Base-by-base conservation (phyloP, 2,888 invertebrate genomes). In the Philereme vetulata region DNA sequence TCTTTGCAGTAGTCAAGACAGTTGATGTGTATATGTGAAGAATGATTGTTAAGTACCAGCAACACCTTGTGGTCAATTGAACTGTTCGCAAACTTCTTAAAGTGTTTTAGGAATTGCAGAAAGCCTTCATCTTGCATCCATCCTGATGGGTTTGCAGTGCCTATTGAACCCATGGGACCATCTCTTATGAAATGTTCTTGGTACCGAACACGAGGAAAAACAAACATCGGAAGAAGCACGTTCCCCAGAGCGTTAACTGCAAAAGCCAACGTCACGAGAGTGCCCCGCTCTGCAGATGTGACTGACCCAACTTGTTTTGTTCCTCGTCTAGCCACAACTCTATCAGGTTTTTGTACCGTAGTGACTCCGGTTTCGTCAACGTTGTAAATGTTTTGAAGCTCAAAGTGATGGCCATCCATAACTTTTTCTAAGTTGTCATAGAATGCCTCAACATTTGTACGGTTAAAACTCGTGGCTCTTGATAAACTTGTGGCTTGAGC, bases 261-360 rank as follows among this genome's bases (percentile, higher is more conserved):
- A 54, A 68, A 63, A 6, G 75, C 71, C 40, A 84, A 64, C 65
- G 79, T 78, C 0, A 76, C 73, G 6, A 76, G 60, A 8, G 78
- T 76, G 0, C 82, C 82, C 35, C 79, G 66, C 67, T 85, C 83
- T 0, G 74, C 77, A n/a, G 81, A 81, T 4, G 78, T 78, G 0
- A 80, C 8, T 51, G 78, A 64, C 7, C 78, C 79, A 0, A 83
- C 78, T 63, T 81, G 78, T 7, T 66, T 60, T 0, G 6, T 11
- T 0, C 69, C 71, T 11, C 59, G 21, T 21, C 21, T 21, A 21
- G 21, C 21, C 21, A 21, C 21, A 21, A 21, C 21, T 59, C 51
- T 60, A 8, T 71, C 61, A 0, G 72, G 71, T 21, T 65, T 73
- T 42, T 71, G 74, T 0, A 70, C 72, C 1, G 70, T 72, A 9